A percentile compares a stretch with the other conserved stretches of the same genome.
phyloP scores from a whole-genome alignment of 1,140 invertebrate genomes.

The Gerris buenoi region DNA sequence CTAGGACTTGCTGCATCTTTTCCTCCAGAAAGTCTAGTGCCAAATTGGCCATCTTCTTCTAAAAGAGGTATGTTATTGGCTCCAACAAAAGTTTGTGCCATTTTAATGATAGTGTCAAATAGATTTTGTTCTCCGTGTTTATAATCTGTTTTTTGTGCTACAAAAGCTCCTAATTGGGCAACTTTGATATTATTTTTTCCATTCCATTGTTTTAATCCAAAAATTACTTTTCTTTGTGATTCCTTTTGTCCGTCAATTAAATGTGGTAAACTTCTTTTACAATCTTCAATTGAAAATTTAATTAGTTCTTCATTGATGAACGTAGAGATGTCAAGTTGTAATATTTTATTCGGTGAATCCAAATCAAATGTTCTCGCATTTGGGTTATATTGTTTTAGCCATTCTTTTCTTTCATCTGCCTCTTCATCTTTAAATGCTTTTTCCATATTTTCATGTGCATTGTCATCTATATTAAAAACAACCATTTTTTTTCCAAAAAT shows the following conservation, averaged over 20 bases:
- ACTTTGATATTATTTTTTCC: not conserved
- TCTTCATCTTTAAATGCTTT: not conserved
- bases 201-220: not conserved
- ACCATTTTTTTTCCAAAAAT: not conserved
- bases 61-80: not conserved
- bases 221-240: not conserved
- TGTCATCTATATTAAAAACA: not conserved
- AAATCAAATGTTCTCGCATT: not conserved
- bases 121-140: not conserved
- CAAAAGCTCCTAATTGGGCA: not conserved
- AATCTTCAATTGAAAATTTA: not conserved
- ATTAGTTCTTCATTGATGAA: not conserved
- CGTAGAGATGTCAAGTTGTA: not conserved
- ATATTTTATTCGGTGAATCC: not conserved
- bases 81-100: not conserved
- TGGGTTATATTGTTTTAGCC: not conserved
- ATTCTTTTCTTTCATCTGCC: not conserved
- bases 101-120: not conserved
- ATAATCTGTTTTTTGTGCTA: not conserved
- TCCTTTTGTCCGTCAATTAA: not conserved
- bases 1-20: not conserved
- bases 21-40: not conserved
- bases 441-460: not conserved
- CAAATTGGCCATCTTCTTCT: not conserved
- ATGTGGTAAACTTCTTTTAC: not conserved